Evolutionary conservation across 2,797 vertebrate genomes (phyloP).

Genomic region (Danio kyathit): DNA sequence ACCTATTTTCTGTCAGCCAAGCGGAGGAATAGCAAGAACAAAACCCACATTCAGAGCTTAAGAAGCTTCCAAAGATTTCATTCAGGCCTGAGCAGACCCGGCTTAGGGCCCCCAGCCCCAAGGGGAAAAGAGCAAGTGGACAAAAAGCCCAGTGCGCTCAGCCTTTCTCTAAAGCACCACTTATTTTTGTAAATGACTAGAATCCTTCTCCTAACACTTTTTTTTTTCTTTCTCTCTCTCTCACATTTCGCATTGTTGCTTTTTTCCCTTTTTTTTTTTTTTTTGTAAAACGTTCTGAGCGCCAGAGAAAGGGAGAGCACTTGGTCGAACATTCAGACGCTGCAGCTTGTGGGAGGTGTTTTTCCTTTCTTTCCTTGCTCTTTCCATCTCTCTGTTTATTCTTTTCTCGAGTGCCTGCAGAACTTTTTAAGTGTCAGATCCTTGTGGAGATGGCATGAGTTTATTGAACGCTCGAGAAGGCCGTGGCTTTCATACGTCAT

Average conservation of each 20-base stretch:
- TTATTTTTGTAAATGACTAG: slow-evolving; percentile 80
- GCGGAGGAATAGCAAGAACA: slow-evolving; percentile 86
- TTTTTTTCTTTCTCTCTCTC: slow-evolving; percentile 49
- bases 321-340: slow-evolving; percentile 56
- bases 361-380: slow-evolving; percentile 56
- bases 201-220: slow-evolving; percentile 61
- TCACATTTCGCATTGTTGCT: slow-evolving; percentile 64
- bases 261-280: slow-evolving; percentile 39
- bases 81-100: slow-evolving; percentile 82
- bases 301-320: slow-evolving; percentile 49
- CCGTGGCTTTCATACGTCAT: slow-evolving; percentile 52
- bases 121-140: slow-evolving; percentile 77
- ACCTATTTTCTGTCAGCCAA: slow-evolving; percentile 90
- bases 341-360: slow-evolving; percentile 62
- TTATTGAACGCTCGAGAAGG: slow-evolving; percentile 54
- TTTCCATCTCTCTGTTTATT: slow-evolving; percentile 59
- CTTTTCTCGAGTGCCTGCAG: slow-evolving; percentile 59
- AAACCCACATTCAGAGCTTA: slow-evolving; percentile 87
- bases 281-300: slow-evolving; percentile 58
- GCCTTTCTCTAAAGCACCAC: slow-evolving; percentile 73
- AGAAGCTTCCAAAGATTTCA: slow-evolving; percentile 86
- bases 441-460: slow-evolving; percentile 56
- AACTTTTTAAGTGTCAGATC: slow-evolving; percentile 61
- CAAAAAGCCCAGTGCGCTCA: slow-evolving; percentile 72
- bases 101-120: slow-evolving; percentile 81